phyloP scores from a whole-genome alignment of 2,797 vertebrate species.

The Melanotaenia pygmaea region DNA sequence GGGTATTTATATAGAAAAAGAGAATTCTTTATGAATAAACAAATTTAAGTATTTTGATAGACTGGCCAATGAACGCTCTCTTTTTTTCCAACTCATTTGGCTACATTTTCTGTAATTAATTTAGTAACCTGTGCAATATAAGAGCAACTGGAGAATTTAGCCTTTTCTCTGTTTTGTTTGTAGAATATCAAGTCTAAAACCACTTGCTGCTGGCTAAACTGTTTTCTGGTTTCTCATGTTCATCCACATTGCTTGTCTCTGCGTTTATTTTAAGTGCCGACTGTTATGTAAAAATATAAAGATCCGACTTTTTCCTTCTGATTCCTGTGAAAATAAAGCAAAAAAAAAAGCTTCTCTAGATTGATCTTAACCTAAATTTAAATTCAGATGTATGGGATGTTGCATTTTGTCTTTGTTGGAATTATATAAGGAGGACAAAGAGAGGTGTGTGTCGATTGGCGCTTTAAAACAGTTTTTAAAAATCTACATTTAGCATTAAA shows the following conservation, averaged over 20 bases:
- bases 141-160: constrained; percentile 22
- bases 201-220: constrained; percentile 37
- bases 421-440: constrained; percentile 9
- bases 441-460: constrained; percentile 20
- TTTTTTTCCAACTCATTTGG: constrained; percentile 19
- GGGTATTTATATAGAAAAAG: constrained; percentile 34
- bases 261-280: constrained; percentile 30
- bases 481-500: background rate
- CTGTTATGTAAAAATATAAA: constrained; percentile 52
- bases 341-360: background rate
- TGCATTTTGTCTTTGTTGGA: background rate
- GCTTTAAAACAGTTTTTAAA: background rate
- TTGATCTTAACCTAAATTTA: background rate
- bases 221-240: constrained; percentile 37
- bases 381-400: background rate
- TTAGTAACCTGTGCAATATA: constrained; percentile 59
- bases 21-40: constrained; percentile 78
- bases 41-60: constrained; percentile 60
- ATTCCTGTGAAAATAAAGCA: constrained; percentile 68
- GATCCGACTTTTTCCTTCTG: constrained; percentile 24
- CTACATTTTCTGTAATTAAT: constrained; percentile 49
- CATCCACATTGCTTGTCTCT: constrained; percentile 15
- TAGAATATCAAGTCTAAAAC: constrained; percentile 36
- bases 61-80: constrained; percentile 38
- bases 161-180: constrained; percentile 48